Base-by-base conservation (phyloP, 2,888 invertebrate species). In the Harmothoe impar region DNA sequence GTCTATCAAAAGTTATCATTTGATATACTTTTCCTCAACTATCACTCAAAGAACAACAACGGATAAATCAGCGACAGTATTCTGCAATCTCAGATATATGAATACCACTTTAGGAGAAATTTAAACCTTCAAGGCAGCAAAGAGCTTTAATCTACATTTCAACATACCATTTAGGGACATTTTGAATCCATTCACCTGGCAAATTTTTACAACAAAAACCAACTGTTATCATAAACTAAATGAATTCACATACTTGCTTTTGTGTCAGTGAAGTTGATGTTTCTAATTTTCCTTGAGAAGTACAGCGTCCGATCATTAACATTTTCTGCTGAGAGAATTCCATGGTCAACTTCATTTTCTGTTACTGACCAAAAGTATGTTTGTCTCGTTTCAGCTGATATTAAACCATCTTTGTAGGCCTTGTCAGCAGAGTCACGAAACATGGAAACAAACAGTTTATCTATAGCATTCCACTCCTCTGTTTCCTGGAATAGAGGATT, bases 381-480 rank as follows among this genome's bases (percentile, higher is more conserved):
- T 17, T 89, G 89, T 43, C 25, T 89, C 3, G 43, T 35, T 23
- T 89, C 43, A n/a, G 72, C 52, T 33, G 35, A 23, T 20, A 89
- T 29, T 15, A 31, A 25, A 7, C 91, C 89, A 20, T 93, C 92
- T 0, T 91, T 91, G 89, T 89, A 91, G 0, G 94, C 93, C 20
- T 92, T 85, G 0, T 91, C 90, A 25, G 94, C 93, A 33, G 94
- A 92, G 12, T 89, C 91, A 20, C 93, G 91, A 0, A 94, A 92
- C 23, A 93, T 91, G 25, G 89, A 89, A 15, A 90, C 91, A 43
- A 94, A 92, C 52, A 93, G 92, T n/a, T 90, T 91, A 29, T 93
- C 91, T 5, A 93, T 92, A 31, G 85, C 90, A 54, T 92, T 85
- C 94, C 94, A 94, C 68, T 93, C 93, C 86, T 92, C 92, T 51